Conservation (phyloP, 2,888 invertebrate genomes). For the Augiades crinisus region DNA sequence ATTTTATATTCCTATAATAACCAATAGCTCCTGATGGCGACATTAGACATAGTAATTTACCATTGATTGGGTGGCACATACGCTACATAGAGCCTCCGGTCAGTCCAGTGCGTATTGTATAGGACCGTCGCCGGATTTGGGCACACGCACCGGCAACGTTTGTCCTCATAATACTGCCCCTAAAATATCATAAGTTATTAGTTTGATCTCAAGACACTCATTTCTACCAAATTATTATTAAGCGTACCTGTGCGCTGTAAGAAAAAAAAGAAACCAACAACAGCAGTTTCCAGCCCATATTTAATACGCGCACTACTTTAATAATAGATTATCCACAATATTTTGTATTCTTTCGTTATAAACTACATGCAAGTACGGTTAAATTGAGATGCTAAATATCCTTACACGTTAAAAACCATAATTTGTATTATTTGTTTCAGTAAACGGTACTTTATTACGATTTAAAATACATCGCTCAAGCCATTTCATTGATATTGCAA, state of each 20-base stretch:
- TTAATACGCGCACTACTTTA: not conserved
- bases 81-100: conserved; percentile 85
- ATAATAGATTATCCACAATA: not conserved
- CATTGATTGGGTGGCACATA: conserved; percentile 89
- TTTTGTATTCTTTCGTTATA: not conserved
- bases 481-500: too few relatives aligned
- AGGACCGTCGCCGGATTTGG: conserved; percentile 86
- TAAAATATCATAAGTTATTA: too few relatives aligned
- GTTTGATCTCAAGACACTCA: too few relatives aligned
- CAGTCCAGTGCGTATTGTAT: conserved; percentile 66
- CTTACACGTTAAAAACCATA: too few relatives aligned
- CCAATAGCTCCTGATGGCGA: too few relatives aligned
- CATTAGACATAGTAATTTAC: too few relatives aligned
- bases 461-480: too few relatives aligned
- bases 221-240: too few relatives aligned
- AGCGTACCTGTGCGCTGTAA: conserved; percentile 2
- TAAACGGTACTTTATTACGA: too few relatives aligned
- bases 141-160: conserved; percentile 90
- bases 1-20: too few relatives aligned
- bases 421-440: too few relatives aligned
- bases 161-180: conserved; percentile 89
- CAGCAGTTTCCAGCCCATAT: conserved; percentile 6
- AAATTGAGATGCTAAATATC: too few relatives aligned
- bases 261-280: not conserved
- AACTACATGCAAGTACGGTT: not conserved